Evolutionary conservation across 1,140 invertebrate species (phyloP).

Genomic region (Penaeus vannamei): DNA sequence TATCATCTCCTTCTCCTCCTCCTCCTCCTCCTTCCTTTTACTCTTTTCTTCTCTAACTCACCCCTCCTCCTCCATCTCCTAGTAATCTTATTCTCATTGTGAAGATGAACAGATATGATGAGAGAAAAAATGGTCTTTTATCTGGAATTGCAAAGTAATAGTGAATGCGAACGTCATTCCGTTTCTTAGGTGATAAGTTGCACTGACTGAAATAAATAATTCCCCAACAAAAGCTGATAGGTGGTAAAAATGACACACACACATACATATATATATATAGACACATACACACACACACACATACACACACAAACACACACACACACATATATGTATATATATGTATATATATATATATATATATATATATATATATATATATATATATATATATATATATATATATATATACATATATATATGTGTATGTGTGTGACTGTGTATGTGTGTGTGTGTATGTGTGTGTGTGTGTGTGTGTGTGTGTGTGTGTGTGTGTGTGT

Average conservation of each 20-base stretch:
- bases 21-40: too few species aligned
- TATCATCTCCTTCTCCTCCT: too few species aligned
- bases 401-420: slow-evolving; percentile 23
- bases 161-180: too few species aligned
- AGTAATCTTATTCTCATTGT: too few species aligned
- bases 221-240: too few species aligned
- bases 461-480: neutral
- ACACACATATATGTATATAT: slow-evolving; percentile 13
- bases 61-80: too few species aligned
- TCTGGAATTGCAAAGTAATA: too few species aligned
- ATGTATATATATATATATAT: slow-evolving; percentile 12
- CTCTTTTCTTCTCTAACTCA: too few species aligned
- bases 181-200: too few species aligned
- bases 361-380: slow-evolving; percentile 35
- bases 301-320: neutral
- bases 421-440: slow-evolving; percentile 23
- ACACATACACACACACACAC: neutral
- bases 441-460: slow-evolving; percentile 21
- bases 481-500: slow-evolving; percentile 20
- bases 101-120: too few species aligned
- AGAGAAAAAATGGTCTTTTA: too few species aligned
- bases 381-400: slow-evolving; percentile 31
- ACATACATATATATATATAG: neutral
- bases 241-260: neutral
- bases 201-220: too few species aligned